Base-by-base conservation (phyloP, 2,888 invertebrate species). In the Cecidostiba fungosa region DNA sequence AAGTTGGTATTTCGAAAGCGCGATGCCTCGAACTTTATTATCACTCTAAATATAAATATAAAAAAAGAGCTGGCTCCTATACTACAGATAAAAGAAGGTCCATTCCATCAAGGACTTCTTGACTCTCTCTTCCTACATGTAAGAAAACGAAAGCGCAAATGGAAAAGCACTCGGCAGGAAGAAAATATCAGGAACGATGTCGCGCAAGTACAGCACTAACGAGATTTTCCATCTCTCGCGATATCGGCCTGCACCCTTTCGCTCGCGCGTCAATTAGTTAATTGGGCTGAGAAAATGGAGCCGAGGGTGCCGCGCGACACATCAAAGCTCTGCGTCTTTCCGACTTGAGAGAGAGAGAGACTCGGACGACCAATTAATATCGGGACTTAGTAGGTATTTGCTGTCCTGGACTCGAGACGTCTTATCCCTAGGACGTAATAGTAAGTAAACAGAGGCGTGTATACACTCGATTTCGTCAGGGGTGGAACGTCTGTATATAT, bases 351-450 rank as follows among this genome's bases (percentile, higher is more conserved):
- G 54, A n/a, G 54, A 54, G 54, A 59, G n/a, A 59, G 54, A 59
- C 54, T 76, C 16, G 88, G 89, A 88, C 89, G 89, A 87, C 91
- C 91, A 92, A 92, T 92, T 92, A 92, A 92, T 92, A 92, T 90
- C 72, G 89, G 89, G 90, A 90, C 91, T 90, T 89, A 89, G 89
- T 87, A 50, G 70, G 92, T 89, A 92, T 92, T 92, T 90, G 90
- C 87, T 88, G 70, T 81, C 87, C 87, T 85, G 89, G 88, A 88
- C 88, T 83, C 78, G 83, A 82, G 77, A 72, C 89, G 89, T 92
- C 92, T 92, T 92, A 92, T 92, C 91, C 91, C 39, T 62, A 32
- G 16, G 16, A 47, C 88, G 88, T 90, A 91, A 91, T 91, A 90
- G 89, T 91, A 89, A 91, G 91, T 90, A 91, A 92, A 92, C 87